Evolutionary conservation across 2,797 vertebrate species (phyloP).

Genomic region (Macrochelys suwanniensis): DNA sequence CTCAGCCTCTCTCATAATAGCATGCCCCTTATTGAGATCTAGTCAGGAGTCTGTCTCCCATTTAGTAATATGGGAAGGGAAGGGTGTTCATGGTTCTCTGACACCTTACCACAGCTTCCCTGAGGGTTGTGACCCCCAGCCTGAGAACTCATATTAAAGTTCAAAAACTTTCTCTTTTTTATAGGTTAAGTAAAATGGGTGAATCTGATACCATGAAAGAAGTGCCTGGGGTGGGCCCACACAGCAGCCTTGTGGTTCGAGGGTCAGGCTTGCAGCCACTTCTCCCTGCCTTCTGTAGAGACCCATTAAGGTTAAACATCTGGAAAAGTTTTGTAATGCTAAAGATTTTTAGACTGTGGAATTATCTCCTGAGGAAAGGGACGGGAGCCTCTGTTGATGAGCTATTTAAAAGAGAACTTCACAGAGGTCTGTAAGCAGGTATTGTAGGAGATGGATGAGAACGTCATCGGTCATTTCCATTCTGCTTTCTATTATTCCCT

Average conservation of each 20-base stretch:
- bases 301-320: neutral
- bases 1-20: neutral
- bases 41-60: neutral
- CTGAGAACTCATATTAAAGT: accelerated
- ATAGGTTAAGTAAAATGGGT: neutral
- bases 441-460: neutral
- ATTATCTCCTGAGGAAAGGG: neutral
- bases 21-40: too few relatives aligned
- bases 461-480: accelerated
- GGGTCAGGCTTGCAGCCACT: accelerated
- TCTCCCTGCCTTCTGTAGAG: neutral
- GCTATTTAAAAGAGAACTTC: neutral
- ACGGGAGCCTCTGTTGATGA: neutral
- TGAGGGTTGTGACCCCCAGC: neutral
- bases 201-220: neutral
- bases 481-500: neutral
- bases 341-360: neutral
- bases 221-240: neutral
- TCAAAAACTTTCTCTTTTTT: neutral
- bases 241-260: neutral
- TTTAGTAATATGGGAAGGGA: neutral
- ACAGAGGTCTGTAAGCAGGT: neutral
- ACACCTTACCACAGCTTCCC: neutral
- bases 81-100: neutral
- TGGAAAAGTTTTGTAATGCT: neutral